These are phyloP conservation scores for Lasius platythorax DNA, from an alignment of 2,888 invertebrate genomes.

Conservation along the genomic window DNA sequence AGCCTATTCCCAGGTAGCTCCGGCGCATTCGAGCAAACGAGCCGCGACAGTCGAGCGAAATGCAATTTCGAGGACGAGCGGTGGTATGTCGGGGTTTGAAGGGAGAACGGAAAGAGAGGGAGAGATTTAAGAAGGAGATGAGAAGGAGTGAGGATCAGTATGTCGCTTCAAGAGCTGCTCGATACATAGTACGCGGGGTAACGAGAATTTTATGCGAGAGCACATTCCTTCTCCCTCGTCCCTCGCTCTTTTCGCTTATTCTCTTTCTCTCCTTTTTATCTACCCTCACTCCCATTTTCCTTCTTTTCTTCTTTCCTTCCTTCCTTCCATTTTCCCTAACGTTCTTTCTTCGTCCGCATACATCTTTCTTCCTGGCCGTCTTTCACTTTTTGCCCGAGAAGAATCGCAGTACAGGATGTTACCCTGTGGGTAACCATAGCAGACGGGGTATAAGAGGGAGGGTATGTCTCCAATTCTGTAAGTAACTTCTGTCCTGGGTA, in stretches of 20 bases:
- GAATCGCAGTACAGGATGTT: slow-evolving; percentile 51
- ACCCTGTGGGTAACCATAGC: neutral
- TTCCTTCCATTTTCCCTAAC: slow-evolving; percentile 52
- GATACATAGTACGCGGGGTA: slow-evolving; percentile 55
- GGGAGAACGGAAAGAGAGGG: slow-evolving; percentile 1
- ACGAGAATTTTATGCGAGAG: slow-evolving; percentile 66
- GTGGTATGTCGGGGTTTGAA: slow-evolving; percentile 34
- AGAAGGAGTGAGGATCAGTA: slow-evolving; percentile 54
- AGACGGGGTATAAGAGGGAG: slow-evolving; percentile 5
- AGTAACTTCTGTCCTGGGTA: slow-evolving; percentile 52
- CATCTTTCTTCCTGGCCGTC: slow-evolving; percentile 59
- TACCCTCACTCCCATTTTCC: neutral
- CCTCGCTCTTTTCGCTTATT: slow-evolving; percentile 1
- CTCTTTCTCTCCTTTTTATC: neutral
- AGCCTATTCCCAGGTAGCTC: slow-evolving; percentile 52
- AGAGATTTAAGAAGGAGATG: slow-evolving; percentile 44
- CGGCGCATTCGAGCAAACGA: slow-evolving; percentile 62
- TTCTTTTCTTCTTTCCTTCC: slow-evolving; percentile 7
- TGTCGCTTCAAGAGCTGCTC: slow-evolving; percentile 58
- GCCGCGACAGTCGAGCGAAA: slow-evolving; percentile 57
- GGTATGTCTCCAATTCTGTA: slow-evolving; percentile 50
- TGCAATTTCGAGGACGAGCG: slow-evolving; percentile 61
- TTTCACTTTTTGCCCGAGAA: slow-evolving; percentile 55
- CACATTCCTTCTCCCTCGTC: slow-evolving; percentile 20
- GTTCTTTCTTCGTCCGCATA: slow-evolving; percentile 57